Evolutionary conservation across 2,888 invertebrate genomes (phyloP).

Genomic region (Scaptomyza parva): DNA sequence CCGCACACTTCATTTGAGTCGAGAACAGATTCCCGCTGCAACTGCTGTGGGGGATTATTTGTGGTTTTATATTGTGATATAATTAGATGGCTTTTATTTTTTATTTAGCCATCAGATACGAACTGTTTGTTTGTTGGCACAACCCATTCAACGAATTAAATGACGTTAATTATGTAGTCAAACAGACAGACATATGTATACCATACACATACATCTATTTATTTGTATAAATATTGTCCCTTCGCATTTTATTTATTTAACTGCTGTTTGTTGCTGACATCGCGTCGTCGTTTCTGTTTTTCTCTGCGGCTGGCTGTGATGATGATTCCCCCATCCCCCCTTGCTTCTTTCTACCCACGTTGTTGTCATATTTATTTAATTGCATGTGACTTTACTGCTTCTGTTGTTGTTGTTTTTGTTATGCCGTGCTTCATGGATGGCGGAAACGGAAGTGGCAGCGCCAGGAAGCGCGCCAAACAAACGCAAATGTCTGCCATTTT

Average conservation of each 20-base stretch:
- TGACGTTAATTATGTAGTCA: constrained; percentile 69
- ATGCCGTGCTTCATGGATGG: constrained; percentile 39
- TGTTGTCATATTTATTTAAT: constrained; percentile 77
- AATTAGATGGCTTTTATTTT: not conserved
- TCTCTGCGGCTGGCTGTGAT: constrained; percentile 24
- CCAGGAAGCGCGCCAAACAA: constrained; percentile 79
- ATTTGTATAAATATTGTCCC: constrained; percentile 20
- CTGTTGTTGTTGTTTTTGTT: constrained; percentile 29
- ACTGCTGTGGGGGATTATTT: not conserved
- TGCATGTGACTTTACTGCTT: constrained; percentile 70
- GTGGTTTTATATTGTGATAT: not conserved
- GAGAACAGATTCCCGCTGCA: not conserved
- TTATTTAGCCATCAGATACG: not conserved
- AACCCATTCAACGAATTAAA: constrained; percentile 25
- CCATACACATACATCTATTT: constrained; percentile 1
- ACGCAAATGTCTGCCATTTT: constrained; percentile 80
- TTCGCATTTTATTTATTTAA: constrained; percentile 44
- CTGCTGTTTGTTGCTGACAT: constrained; percentile 34
- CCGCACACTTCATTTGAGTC: not conserved
- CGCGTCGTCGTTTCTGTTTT: constrained; percentile 15
- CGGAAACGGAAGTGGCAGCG: constrained; percentile 80
- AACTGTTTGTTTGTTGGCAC: constrained; percentile 1
- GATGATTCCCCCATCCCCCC: constrained; percentile 7
- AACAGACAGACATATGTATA: constrained; percentile 28
- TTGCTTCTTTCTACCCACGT: constrained; percentile 11